A percentile compares a stretch with the other conserved stretches of the same genome.
phyloP scores from a whole-genome alignment of 2,113 vertebrate species.

The Salminus brasiliensis region DNA sequence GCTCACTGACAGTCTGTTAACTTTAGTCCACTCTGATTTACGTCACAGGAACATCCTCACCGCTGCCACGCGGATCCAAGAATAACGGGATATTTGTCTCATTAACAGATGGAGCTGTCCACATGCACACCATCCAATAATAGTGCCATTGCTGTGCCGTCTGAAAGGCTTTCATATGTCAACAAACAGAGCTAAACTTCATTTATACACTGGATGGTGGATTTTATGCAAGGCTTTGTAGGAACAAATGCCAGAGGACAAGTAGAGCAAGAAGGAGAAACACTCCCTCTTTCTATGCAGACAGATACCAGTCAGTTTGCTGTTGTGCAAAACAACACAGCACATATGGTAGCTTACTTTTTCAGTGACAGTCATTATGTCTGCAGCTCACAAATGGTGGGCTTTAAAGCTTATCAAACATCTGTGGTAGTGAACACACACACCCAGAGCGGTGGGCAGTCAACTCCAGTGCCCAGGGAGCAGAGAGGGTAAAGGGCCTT shows the following conservation, averaged over 20 bases:
- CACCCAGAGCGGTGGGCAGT: no score
- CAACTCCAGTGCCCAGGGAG: no score
- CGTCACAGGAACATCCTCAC: neutral
- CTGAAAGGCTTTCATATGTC: no score
- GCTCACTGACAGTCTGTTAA: constrained; percentile 12
- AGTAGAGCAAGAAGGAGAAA: neutral
- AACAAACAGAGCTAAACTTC: neutral
- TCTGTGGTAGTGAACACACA: no score
- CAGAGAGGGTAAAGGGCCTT: no score
- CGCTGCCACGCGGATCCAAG: constrained; percentile 2
- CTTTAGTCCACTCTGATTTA: constrained; percentile 22
- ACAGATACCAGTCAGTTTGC: neutral
- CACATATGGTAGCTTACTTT: no score
- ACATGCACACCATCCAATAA: constrained; percentile 2
- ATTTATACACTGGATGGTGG: neutral
- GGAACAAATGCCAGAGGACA: neutral
- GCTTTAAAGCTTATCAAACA: no score
- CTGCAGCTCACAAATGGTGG: no score
- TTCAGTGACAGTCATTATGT: no score
- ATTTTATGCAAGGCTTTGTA: neutral
- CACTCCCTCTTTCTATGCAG: neutral
- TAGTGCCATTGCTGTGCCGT: neutral
- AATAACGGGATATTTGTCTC: constrained; percentile 30
- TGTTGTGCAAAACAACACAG: no score
- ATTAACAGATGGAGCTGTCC: constrained; percentile 37